Percentiles rank a stretch among this genome's conserved stretches.
phyloP scores from a whole-genome alignment of 1,140 invertebrate species.

The Drosophila watanabei region DNA sequence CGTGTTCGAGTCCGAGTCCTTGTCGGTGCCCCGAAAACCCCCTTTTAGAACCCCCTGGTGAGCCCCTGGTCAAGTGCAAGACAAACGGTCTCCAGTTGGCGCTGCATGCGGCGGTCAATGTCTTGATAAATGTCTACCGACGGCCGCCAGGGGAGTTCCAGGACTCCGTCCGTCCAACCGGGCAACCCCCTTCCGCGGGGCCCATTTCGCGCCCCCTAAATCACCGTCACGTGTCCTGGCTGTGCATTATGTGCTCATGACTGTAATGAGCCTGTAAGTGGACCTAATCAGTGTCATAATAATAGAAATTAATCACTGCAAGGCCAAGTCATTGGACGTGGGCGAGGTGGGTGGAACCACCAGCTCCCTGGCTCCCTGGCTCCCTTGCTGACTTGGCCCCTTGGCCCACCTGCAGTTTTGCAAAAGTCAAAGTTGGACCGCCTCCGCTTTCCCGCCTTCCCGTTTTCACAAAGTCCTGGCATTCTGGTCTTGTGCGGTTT shows the following conservation, averaged over 20 bases:
- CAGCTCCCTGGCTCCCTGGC: background rate
- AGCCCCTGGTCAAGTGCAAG: slow-evolving; percentile 74
- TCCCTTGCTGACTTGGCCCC: too few species aligned
- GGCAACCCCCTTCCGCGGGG: background rate
- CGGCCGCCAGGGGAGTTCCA: slow-evolving; percentile 29
- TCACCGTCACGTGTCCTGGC: slow-evolving; percentile 53
- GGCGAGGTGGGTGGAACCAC: background rate
- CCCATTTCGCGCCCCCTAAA: slow-evolving; percentile 27
- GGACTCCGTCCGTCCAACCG: background rate
- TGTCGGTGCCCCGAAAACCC: background rate
- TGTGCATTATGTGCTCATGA: slow-evolving; percentile 74
- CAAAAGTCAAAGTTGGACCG: slow-evolving; percentile 48
- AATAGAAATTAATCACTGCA: slow-evolving; percentile 81
- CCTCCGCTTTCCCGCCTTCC: background rate
- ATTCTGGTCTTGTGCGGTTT: slow-evolving; percentile 64
- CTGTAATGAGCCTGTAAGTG: slow-evolving; percentile 83
- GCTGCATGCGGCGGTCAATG: slow-evolving; percentile 80
- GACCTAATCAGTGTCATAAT: slow-evolving; percentile 83
- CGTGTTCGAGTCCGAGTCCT: background rate
- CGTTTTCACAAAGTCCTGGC: background rate
- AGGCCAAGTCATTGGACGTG: slow-evolving; percentile 11
- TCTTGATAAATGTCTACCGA: slow-evolving; percentile 71
- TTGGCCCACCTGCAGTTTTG: slow-evolving; percentile 55
- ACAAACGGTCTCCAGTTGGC: slow-evolving; percentile 69
- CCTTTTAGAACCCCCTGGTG: slow-evolving; percentile 15